These are phyloP conservation scores for Philonicus albiceps DNA, from an alignment of 2,888 invertebrate genomes.

Conservation along the genomic window DNA sequence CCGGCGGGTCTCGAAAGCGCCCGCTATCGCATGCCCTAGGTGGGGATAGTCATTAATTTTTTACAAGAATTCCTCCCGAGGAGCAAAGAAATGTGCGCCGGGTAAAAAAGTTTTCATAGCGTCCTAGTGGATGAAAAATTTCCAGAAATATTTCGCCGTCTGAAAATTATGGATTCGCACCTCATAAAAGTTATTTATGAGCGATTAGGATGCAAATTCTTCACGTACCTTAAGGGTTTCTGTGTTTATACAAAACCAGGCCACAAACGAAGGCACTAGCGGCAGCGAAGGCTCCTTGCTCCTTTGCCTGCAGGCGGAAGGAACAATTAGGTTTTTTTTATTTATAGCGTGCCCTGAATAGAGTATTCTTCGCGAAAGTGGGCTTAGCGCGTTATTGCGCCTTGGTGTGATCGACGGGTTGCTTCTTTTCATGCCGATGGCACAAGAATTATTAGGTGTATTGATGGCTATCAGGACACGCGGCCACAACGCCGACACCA, in stretches of 20 bases:
- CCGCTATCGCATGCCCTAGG: not conserved
- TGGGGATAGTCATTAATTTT: constrained; percentile 37
- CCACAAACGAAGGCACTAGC: constrained; percentile 32
- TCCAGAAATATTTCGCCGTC: constrained; percentile 34
- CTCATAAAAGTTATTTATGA: constrained; percentile 48
- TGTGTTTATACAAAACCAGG: constrained; percentile 38
- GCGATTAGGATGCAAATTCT: constrained; percentile 47
- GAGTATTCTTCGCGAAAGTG: constrained; percentile 3
- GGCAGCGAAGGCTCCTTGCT: not conserved
- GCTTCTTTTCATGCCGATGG: not conserved
- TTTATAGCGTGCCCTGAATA: constrained; percentile 33
- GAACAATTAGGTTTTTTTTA: constrained; percentile 40
- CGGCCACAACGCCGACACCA: not conserved
- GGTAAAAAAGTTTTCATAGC: constrained; percentile 10
- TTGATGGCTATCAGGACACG: not conserved
- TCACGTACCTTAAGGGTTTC: constrained; percentile 39
- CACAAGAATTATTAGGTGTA: not conserved
- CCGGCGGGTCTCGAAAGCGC: not conserved
- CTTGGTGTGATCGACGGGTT: not conserved
- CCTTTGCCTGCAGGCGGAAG: constrained; percentile 12
- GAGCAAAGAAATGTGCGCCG: constrained; percentile 22
- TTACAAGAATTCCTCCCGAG: constrained; percentile 28
- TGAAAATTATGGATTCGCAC: constrained; percentile 45
- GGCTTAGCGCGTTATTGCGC: not conserved
- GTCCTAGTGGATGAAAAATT: constrained; percentile 36